A percentile compares a stretch with the other conserved stretches of the same genome.
phyloP scores from a whole-genome alignment of 2,888 invertebrate species.

The Chrysotoxum bicinctum region DNA sequence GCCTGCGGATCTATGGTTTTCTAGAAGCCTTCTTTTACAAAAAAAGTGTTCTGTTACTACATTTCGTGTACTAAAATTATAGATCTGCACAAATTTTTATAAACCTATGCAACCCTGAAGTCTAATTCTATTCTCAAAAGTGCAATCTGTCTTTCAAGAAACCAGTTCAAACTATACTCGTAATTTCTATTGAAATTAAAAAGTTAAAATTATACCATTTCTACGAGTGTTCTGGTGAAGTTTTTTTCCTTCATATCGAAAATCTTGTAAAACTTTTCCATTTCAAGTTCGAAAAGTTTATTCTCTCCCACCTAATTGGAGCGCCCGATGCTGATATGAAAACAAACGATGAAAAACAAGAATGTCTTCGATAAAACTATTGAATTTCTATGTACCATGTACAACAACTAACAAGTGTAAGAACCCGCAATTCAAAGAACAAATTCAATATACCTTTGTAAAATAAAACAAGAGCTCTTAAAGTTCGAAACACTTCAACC shows the following conservation, averaged over 20 bases:
- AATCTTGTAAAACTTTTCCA: conserved; percentile 29
- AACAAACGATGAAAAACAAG: conserved; percentile 16
- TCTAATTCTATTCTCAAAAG: too few relatives aligned
- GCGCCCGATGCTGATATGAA: conserved; percentile 6
- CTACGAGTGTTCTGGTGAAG: neutral
- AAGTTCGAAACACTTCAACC: conserved; percentile 52
- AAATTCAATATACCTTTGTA: conserved; percentile 5
- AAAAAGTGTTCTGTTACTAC: too few relatives aligned
- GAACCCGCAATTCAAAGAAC: conserved; percentile 32
- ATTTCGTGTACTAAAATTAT: too few relatives aligned
- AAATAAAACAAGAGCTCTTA: conserved; percentile 39
- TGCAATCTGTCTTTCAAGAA: neutral
- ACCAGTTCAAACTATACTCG: neutral
- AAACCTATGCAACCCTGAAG: too few relatives aligned
- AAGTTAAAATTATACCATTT: neutral
- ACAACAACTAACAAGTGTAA: neutral
- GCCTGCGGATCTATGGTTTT: too few relatives aligned
- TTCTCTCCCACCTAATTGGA: conserved; percentile 45
- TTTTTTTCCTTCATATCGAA: neutral
- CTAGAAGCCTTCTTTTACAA: too few relatives aligned
- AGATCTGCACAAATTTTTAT: too few relatives aligned
- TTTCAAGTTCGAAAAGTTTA: conserved; percentile 39
- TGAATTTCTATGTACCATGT: conserved; percentile 1
- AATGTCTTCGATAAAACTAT: conserved; percentile 25
- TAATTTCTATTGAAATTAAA: neutral